Conservation (phyloP, 2,797 vertebrate species). For the Xiphorhynchus erythropygius region DNA sequence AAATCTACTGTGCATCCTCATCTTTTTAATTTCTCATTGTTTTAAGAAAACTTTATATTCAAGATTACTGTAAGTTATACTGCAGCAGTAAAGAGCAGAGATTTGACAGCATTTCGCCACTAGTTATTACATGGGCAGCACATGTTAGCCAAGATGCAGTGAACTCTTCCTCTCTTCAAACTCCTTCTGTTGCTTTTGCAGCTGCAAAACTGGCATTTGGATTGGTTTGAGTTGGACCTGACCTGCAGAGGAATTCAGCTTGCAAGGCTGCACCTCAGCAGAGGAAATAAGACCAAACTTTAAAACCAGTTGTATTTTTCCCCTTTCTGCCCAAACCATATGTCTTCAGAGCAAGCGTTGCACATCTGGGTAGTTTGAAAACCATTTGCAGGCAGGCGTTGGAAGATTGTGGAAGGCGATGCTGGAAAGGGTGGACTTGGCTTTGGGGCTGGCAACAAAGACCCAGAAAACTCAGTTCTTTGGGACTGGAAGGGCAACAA, state of each 20-base stretch:
- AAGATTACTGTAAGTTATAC: background rate
- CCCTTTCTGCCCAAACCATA: background rate
- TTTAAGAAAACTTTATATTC: background rate
- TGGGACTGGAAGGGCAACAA: background rate
- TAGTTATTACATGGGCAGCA: background rate
- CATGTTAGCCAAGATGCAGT: background rate
- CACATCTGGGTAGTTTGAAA: slow-evolving; percentile 16
- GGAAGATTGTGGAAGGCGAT: background rate
- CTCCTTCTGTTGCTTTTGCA: background rate
- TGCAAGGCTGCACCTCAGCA: background rate
- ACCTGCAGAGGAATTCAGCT: background rate
- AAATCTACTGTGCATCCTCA: background rate
- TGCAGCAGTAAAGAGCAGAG: background rate
- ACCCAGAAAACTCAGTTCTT: background rate
- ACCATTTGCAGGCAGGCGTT: background rate
- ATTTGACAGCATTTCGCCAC: background rate
- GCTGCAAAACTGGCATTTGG: background rate
- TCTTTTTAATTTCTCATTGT: background rate
- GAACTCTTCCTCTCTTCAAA: background rate
- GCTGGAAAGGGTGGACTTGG: background rate
- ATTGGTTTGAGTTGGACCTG: background rate
- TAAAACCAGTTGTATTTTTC: background rate
- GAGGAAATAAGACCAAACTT: background rate
- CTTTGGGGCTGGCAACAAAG: background rate
- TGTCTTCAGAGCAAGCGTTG: background rate